Base-by-base conservation (phyloP, 2,797 vertebrate species). In the Myiotriccus ornatus region DNA sequence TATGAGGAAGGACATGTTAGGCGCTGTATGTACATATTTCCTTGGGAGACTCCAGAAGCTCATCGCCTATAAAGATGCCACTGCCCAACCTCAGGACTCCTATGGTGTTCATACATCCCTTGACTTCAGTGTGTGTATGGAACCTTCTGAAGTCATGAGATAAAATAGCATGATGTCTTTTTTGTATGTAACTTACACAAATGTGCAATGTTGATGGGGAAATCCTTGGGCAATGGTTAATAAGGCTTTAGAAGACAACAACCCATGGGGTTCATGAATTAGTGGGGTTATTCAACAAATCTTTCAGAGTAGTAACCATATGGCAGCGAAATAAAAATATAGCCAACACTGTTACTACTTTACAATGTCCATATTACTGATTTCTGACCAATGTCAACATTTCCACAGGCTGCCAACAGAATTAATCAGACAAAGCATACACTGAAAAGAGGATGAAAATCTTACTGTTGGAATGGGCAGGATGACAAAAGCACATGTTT, bases 261-360 rank as follows among this genome's bases (percentile, higher is more conserved):
- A 18, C 3, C 3, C 16, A 47, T 16, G 32, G 46, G 39, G 28
- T 59, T 67, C 90, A 96, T 69, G 85, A 85, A 87, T 93, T 91
- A 80, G 25, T 59, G 35, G 30, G 25, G 35, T 37, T 87, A 49
- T 56, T 87, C 77, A 83, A 69, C 43, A 78, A 74, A 77, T 82
- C 34, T 64, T 92, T 90, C 57, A 65, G 30, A 81, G 37, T 11
- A 57, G 28, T 28, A 65, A 73, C 52, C 37, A 65, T 50, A 75
- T 67, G 55, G 34, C 12, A 85, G 52, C 23, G 57, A 93, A 93
- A 87, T 47, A 74, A 91, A 94, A 90, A 92, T 69, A 62, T 4
- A 76, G 52, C 13, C 35, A 88, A 88, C 10, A 11, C 6, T 34
- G 19, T 37, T 86, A 84, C 21, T 63, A 35, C n/a, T 78, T 90